phyloP scores from a whole-genome alignment of 2,888 invertebrate species.

The Caenorhabditis sp. region DNA sequence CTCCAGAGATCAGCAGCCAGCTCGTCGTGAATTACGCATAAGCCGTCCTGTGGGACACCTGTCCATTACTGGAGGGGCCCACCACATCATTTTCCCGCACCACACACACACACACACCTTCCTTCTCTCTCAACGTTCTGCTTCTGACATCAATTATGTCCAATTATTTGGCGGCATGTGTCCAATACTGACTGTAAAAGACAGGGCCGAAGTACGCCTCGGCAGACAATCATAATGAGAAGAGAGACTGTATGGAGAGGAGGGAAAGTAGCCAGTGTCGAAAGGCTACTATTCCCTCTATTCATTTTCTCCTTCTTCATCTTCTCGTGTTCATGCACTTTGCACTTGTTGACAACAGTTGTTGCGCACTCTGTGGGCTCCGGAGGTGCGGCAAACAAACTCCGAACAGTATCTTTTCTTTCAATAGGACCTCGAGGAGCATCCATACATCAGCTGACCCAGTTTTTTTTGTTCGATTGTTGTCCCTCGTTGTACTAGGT shows the following conservation, averaged over 20 bases:
- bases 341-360: slow-evolving; percentile 62
- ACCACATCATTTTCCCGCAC: slow-evolving; percentile 38
- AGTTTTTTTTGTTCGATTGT: slow-evolving; percentile 15
- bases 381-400: slow-evolving; percentile 15
- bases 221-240: slow-evolving; percentile 59
- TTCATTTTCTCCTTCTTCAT: slow-evolving; percentile 14
- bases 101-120: no score
- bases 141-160: slow-evolving; percentile 58
- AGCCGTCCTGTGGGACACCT: slow-evolving; percentile 54
- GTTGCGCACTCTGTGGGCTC: slow-evolving; percentile 25
- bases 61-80: slow-evolving; percentile 48
- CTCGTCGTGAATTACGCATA: slow-evolving; percentile 55
- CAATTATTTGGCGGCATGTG: slow-evolving; percentile 59
- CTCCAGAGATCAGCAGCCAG: slow-evolving; percentile 51
- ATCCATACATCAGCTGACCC: slow-evolving; percentile 25
- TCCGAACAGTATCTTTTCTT: slow-evolving; percentile 50
- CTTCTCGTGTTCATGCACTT: slow-evolving; percentile 61
- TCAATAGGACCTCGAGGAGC: slow-evolving; percentile 16
- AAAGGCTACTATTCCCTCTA: slow-evolving; percentile 2
- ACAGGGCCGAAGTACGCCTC: slow-evolving; percentile 37
- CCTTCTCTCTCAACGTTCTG: neutral
- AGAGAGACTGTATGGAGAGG: slow-evolving; percentile 24
- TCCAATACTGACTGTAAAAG: slow-evolving; percentile 25
- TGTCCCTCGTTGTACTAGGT: slow-evolving; percentile 1
- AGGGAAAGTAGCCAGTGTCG: slow-evolving; percentile 19